Evolutionary conservation across 1,140 invertebrate species (phyloP).

Genomic region (Palaemon carinicauda): DNA sequence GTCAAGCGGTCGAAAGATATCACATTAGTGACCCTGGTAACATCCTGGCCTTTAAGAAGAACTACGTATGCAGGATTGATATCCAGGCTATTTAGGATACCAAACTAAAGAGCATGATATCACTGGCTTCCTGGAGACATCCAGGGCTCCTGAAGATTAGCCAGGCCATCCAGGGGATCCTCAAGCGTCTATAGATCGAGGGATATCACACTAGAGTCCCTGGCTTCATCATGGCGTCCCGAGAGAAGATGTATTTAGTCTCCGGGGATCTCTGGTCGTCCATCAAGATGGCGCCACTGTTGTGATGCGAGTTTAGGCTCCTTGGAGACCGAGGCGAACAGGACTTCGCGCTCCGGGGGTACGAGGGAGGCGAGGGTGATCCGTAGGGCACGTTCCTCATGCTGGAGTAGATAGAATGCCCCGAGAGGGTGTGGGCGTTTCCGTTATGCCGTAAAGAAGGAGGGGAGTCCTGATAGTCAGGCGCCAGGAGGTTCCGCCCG

Average conservation of each 20-base stretch:
- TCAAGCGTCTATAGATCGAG: no score
- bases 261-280: not conserved
- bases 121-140: no score
- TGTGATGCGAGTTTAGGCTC: not conserved
- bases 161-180: no score
- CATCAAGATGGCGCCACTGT: not conserved
- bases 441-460: conserved; percentile 29
- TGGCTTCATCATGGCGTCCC: not conserved
- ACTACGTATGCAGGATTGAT: no score
- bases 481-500: not conserved
- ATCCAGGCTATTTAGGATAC: no score
- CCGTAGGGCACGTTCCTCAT: not conserved
- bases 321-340: not conserved
- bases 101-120: no score
- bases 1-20: no score
- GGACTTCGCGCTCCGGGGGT: conserved; percentile 32
- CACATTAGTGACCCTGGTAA: no score
- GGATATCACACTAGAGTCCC: not conserved
- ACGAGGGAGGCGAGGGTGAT: conserved; percentile 29
- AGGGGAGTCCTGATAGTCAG: conserved; percentile 11
- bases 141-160: no score
- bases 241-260: not conserved
- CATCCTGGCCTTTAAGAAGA: no score
- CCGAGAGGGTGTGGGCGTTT: conserved; percentile 25
- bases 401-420: conserved; percentile 26